Evolutionary conservation across 2,797 vertebrate species (phyloP).

Genomic region (Bucorvus abyssinicus): DNA sequence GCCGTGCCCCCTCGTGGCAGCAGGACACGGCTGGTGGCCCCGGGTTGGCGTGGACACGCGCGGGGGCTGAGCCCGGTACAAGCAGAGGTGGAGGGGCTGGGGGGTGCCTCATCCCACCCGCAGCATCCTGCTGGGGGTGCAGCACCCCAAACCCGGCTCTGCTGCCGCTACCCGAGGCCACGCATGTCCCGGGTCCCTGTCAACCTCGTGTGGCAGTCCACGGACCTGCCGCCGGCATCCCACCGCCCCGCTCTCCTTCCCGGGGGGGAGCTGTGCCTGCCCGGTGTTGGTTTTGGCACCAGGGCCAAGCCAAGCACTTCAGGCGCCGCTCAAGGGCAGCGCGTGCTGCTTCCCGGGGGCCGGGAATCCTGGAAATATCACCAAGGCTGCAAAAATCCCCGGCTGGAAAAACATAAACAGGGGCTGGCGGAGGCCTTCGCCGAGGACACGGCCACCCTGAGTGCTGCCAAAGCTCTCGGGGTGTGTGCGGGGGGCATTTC

Average conservation of each 20-base stretch:
- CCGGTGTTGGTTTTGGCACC: neutral
- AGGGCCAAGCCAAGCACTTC: slow-evolving; percentile 14
- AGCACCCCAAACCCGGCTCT: neutral
- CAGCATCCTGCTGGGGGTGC: neutral
- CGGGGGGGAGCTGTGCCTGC: neutral
- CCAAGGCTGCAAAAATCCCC: neutral
- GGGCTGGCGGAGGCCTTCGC: neutral
- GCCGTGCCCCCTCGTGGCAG: slow-evolving; percentile 62
- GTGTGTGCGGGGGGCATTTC: neutral
- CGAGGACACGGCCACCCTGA: accelerated
- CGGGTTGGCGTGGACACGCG: neutral
- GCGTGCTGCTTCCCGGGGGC: neutral
- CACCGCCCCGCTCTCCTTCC: neutral
- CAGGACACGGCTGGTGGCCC: neutral
- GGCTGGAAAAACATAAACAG: neutral
- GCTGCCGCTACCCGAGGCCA: too few species aligned
- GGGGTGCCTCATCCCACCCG: neutral
- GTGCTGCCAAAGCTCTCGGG: accelerated
- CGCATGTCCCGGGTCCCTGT: accelerated
- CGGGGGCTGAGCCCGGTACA: neutral
- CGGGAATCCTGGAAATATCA: neutral
- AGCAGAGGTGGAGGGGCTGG: neutral
- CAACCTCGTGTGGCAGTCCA: neutral
- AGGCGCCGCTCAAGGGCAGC: slow-evolving; percentile 24
- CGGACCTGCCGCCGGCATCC: neutral